Evolutionary conservation across 2,797 vertebrate species (phyloP), one percentile per base, ranked within the genome.

Genomic region (Coreius guichenoti): DNA sequence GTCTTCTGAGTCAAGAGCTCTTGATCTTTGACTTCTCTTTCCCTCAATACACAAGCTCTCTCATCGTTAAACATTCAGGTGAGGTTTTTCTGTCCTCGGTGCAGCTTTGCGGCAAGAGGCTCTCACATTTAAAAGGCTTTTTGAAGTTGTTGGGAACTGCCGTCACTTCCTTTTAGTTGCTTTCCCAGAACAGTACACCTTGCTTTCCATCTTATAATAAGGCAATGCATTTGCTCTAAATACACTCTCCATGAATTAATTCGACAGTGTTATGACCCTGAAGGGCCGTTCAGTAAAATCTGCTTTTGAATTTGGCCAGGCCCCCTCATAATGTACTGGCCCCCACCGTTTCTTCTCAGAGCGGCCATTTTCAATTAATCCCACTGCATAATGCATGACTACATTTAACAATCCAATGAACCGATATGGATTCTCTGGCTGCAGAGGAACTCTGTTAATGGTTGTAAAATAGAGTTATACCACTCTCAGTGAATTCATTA

Each of bases 371-470:
- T 91, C 93, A 95, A 94, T 95, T 94, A 96, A 95, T 95, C 90
- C 92, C 90, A 87, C 89, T 95, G 90, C 93, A 95, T 95, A 94
- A 95, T 95, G 91, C 93, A 95, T 94, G 92, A 92, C 95, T 94
- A 93, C 94, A 95, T 95, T 95, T 94, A 94, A 95, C 93, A 94
- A 95, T 94, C 89, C 93, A 95, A 92, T 95, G 93, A 93, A 94
- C 92, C 94, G 92, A 94, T 94, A 95, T 93, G 89, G 91, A 94
- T 92, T 93, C 92, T 92, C 90, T 92, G 91, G 92, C 92, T 92
- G 91, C 16, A 90, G 91, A 91, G 88, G 88, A 79, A 92, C 91
- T 90, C 86, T 91, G 92, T 94, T 95, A 95, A 95, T 95, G 93
- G 93, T 90, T 92, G 92, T 95, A 90, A 94, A 94, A 95, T 92